Percentiles rank a stretch among this genome's conserved stretches.
These are phyloP conservation scores for Coreius guichenoti DNA, from an alignment of 2,797 vertebrate genomes.

Conservation along the genomic window DNA sequence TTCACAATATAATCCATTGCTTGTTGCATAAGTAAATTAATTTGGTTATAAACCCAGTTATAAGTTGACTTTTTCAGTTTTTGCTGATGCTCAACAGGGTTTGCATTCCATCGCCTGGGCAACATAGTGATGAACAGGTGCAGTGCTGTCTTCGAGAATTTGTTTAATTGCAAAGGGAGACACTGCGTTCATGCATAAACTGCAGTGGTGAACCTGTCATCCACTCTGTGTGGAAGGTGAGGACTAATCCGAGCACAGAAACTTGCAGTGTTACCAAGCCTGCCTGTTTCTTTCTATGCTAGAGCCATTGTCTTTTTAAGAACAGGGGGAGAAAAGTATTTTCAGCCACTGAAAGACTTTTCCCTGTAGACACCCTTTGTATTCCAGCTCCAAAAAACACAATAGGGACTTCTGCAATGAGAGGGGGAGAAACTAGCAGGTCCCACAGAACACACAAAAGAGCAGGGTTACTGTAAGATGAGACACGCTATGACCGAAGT, in stretches of 20 bases:
- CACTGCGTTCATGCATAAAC: conserved; percentile 43
- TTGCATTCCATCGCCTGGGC: conserved; percentile 48
- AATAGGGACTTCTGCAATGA: conserved; percentile 70
- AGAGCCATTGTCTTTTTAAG: conserved; percentile 73
- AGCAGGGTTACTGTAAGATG: conserved; percentile 47
- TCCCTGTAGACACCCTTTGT: conserved; percentile 70
- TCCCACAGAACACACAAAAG: conserved; percentile 54
- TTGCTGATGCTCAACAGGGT: neutral
- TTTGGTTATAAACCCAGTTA: neutral
- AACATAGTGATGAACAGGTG: conserved; percentile 48
- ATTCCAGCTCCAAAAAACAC: conserved; percentile 67
- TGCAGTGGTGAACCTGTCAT: conserved; percentile 59
- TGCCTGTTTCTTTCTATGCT: conserved; percentile 66
- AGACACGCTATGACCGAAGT: conserved; percentile 1
- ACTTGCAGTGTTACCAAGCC: conserved; percentile 59
- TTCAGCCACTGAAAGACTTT: conserved; percentile 64
- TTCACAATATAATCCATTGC: neutral
- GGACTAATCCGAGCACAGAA: conserved; percentile 58
- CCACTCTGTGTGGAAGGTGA: conserved; percentile 32
- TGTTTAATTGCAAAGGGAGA: conserved; percentile 4
- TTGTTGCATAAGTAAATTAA: neutral
- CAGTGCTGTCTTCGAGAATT: neutral
- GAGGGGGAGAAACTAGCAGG: conserved; percentile 66
- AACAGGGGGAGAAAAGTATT: conserved; percentile 67
- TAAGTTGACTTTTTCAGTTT: neutral